A percentile compares a stretch with the other conserved stretches of the same genome.
Conservation (phyloP, 2,797 vertebrate genomes). For the Cichlasoma orientale region DNA sequence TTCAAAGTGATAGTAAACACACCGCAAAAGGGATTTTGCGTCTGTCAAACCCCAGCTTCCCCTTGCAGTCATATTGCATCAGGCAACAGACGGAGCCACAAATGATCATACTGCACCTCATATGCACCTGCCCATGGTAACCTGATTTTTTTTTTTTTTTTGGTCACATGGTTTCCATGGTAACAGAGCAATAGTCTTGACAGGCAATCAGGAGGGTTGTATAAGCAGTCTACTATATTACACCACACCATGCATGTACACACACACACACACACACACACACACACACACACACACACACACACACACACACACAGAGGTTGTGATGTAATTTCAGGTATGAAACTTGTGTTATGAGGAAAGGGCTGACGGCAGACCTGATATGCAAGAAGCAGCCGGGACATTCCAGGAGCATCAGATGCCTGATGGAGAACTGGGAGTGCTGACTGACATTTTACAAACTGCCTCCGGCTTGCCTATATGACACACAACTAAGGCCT, state of each 20-base stretch:
- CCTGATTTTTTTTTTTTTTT: conserved; percentile 68
- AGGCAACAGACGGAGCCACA: conserved; percentile 53
- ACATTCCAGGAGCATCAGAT: conserved; percentile 55
- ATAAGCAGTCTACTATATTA: conserved; percentile 57
- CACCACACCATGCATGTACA: conserved; percentile 11
- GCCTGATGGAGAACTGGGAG: conserved; percentile 38
- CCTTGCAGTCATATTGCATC: conserved; percentile 68
- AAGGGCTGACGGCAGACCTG: conserved; percentile 15
- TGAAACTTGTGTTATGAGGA: conserved; percentile 43
- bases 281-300: conserved; percentile 3
- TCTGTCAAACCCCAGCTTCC: conserved; percentile 25
- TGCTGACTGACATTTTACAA: conserved; percentile 58
- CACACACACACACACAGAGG: conserved; percentile 4
- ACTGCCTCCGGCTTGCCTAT: conserved; percentile 27
- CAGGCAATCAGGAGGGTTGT: conserved; percentile 68
- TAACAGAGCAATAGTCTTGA: conserved; percentile 76
- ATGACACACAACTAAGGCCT: background rate
- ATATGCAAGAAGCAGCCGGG: conserved; percentile 31
- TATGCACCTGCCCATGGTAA: conserved; percentile 80
- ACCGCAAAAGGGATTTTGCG: conserved; percentile 1
- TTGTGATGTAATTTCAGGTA: conserved; percentile 39
- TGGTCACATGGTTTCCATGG: conserved; percentile 80
- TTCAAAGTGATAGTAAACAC: conserved; percentile 1
- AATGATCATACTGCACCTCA: conserved; percentile 66
- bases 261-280: conserved; percentile 13